Percentiles rank a stretch among this genome's conserved stretches.
Evolutionary conservation across 2,888 invertebrate genomes (phyloP).

Genomic region (Nymphalis polychloros): DNA sequence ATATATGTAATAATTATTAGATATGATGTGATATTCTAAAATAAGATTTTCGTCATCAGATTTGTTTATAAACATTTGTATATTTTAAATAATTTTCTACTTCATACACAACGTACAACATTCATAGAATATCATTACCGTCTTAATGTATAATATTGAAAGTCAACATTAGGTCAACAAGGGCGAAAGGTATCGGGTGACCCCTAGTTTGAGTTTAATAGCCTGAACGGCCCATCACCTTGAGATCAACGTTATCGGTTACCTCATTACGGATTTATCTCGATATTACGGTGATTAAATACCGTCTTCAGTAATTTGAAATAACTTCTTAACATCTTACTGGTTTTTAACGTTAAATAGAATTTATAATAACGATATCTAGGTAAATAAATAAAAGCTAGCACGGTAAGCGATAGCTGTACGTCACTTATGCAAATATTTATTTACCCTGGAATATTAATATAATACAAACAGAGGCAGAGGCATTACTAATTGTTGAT

Average conservation of each 20-base stretch:
- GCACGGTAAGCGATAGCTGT: too few relatives aligned
- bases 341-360: too few relatives aligned
- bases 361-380: too few relatives aligned
- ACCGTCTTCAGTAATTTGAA: slow-evolving; percentile 5
- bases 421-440: too few relatives aligned
- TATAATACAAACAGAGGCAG: too few relatives aligned
- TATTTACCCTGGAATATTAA: too few relatives aligned
- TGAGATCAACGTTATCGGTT: slow-evolving; percentile 21
- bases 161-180: slow-evolving; percentile 15
- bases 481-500: too few relatives aligned
- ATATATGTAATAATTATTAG: too few relatives aligned
- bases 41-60: too few relatives aligned
- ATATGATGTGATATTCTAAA: too few relatives aligned
- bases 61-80: not conserved
- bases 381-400: too few relatives aligned
- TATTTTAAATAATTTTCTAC: not conserved
- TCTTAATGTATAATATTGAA: slow-evolving; percentile 8
- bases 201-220: slow-evolving; percentile 20
- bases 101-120: not conserved
- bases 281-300: slow-evolving; percentile 14
- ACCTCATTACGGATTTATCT: slow-evolving; percentile 17
- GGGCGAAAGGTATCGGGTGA: slow-evolving; percentile 14
- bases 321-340: not conserved
- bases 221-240: slow-evolving; percentile 21
- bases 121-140: not conserved